phyloP scores from a whole-genome alignment of 92 coral and sea anemone species.

The Metridium senile region DNA sequence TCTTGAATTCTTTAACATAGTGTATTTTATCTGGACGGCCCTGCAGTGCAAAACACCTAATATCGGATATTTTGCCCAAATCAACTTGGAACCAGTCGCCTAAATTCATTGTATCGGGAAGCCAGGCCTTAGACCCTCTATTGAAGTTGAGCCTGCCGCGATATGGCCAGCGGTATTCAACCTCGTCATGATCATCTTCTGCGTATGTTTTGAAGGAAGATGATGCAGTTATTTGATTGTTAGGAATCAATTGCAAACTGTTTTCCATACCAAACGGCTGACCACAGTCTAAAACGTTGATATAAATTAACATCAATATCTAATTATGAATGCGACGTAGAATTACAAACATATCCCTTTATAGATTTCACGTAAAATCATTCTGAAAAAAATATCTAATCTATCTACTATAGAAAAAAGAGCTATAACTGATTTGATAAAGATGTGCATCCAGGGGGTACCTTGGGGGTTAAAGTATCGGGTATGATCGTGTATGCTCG shows the following conservation, averaged over 20 bases:
- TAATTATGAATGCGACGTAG: no score
- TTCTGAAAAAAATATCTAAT: no score
- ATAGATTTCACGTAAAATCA: no score
- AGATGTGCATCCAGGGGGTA: no score
- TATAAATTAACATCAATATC: no score
- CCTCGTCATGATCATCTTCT: neutral
- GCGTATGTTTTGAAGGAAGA: slow-evolving; percentile 11
- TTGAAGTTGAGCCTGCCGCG: slow-evolving; percentile 62
- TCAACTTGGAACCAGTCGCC: slow-evolving; percentile 73
- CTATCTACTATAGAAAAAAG: no score
- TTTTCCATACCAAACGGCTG: slow-evolving; percentile 67
- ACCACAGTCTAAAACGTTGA: slow-evolving; percentile 53
- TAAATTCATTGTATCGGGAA: slow-evolving; percentile 15
- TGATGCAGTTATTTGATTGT: slow-evolving; percentile 64
- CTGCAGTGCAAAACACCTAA: slow-evolving; percentile 72
- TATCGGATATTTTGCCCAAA: slow-evolving; percentile 35
- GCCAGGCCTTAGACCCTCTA: slow-evolving; percentile 44
- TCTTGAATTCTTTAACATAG: slow-evolving; percentile 27
- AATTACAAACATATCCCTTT: no score
- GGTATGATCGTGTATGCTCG: no score
- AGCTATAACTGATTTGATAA: no score
- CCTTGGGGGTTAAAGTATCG: no score
- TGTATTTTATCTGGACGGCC: slow-evolving; percentile 24
- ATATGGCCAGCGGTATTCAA: slow-evolving; percentile 50
- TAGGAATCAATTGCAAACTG: slow-evolving; percentile 46